Conservation (phyloP, 1,140 invertebrate genomes). For the Drosophila rhopaloa region DNA sequence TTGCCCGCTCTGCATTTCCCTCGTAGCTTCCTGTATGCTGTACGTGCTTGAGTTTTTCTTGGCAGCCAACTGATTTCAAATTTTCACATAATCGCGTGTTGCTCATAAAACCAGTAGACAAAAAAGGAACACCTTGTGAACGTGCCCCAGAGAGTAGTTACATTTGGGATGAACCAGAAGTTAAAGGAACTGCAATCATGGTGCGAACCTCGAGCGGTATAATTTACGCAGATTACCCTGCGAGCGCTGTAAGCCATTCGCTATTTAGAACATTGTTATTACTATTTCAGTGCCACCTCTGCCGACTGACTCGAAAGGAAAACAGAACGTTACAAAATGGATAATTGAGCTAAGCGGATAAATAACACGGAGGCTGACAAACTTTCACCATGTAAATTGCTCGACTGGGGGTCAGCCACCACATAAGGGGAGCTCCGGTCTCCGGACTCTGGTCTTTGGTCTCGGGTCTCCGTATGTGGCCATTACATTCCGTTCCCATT, state of each 20-base stretch:
- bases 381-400: conserved; percentile 68
- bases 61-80: conserved; percentile 39
- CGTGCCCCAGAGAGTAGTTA: conserved; percentile 1
- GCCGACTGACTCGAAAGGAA: conserved; percentile 4
- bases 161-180: background rate
- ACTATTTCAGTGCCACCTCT: background rate
- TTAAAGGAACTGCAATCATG: conserved; percentile 7
- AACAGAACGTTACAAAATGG: conserved; percentile 50
- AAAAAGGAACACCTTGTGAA: conserved; percentile 1
- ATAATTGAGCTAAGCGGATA: conserved; percentile 66
- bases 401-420: conserved; percentile 44
- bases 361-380: conserved; percentile 64
- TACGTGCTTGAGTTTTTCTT: conserved; percentile 33
- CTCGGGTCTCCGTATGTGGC: background rate
- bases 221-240: conserved; percentile 18
- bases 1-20: conserved; percentile 35
- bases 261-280: conserved; percentile 4
- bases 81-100: conserved; percentile 44
- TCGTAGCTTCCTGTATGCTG: conserved; percentile 18
- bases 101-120: conserved; percentile 3
- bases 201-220: background rate
- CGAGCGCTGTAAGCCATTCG: background rate
- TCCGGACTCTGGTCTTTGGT: too few relatives aligned
- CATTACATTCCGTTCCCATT: conserved; percentile 5
- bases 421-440: conserved; percentile 33